These are phyloP conservation scores for Cosmorhoe ocellata DNA, from an alignment of 2,888 invertebrate genomes.

Conservation along the genomic window DNA sequence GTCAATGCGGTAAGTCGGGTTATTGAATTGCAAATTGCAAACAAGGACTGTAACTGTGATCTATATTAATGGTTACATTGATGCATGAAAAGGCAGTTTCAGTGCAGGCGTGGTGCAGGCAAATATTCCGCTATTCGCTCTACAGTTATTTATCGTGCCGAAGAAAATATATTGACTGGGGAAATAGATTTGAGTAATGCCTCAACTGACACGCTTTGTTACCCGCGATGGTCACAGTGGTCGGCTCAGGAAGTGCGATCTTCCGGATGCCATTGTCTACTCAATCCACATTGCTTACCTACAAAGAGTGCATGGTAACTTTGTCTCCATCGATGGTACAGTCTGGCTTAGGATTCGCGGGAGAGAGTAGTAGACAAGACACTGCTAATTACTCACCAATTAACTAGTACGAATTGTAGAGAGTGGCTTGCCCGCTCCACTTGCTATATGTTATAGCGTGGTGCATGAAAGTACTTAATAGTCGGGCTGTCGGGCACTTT, in stretches of 20 bases:
- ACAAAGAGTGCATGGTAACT: too few species aligned
- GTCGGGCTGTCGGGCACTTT: conserved; percentile 46
- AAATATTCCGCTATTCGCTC: conserved; percentile 5
- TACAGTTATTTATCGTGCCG: conserved; percentile 4
- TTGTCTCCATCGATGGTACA: background rate
- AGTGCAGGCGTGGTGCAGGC: conserved; percentile 4
- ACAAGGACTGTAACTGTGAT: conserved; percentile 13
- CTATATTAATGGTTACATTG: background rate
- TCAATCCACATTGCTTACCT: conserved; percentile 24
- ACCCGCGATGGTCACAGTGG: conserved; percentile 33
- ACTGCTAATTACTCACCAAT: conserved; percentile 70
- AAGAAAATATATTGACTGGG: conserved; percentile 12
- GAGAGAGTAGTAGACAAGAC: conserved; percentile 66
- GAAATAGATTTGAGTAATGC: conserved; percentile 30
- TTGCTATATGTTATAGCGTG: conserved; percentile 76
- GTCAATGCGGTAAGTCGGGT: conserved; percentile 21
- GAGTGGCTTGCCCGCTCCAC: conserved; percentile 79
- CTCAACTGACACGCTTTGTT: conserved; percentile 35
- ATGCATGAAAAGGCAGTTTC: conserved; percentile 2
- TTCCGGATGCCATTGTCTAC: conserved; percentile 38
- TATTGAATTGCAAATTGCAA: conserved; percentile 19
- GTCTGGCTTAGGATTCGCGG: conserved; percentile 35
- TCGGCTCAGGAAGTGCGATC: conserved; percentile 40
- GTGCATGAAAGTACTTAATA: conserved; percentile 72
- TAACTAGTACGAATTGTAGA: conserved; percentile 76